Conservation (phyloP, 2,888 invertebrate species). For the Drosophila affinis region DNA sequence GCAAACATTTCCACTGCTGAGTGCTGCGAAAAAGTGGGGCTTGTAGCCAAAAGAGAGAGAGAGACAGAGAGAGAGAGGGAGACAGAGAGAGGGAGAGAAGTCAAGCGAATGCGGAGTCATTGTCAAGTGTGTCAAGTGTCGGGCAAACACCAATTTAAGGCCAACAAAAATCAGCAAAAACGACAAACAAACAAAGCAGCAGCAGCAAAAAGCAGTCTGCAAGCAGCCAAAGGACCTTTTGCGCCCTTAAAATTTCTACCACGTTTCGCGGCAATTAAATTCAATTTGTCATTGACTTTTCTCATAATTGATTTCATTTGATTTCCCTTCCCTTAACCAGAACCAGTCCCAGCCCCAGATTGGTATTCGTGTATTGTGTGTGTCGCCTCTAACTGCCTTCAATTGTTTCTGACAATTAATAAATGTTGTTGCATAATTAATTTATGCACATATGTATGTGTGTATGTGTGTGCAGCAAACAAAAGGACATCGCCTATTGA, state of each 20-base stretch:
- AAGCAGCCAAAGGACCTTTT: constrained; percentile 7
- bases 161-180: constrained; percentile 14
- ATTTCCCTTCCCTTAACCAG: constrained; percentile 33
- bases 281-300: constrained; percentile 72
- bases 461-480: constrained; percentile 51
- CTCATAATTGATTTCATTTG: constrained; percentile 73
- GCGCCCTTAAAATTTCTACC: constrained; percentile 25
- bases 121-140: constrained; percentile 59
- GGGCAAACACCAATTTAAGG: constrained; percentile 66
- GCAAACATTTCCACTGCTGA: constrained; percentile 67
- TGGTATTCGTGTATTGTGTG: constrained; percentile 43
- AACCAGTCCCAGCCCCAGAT: not conserved
- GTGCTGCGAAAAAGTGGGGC: constrained; percentile 54
- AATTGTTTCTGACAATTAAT: constrained; percentile 72
- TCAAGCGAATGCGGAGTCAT: constrained; percentile 62
- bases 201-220: constrained; percentile 33
- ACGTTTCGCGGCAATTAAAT: constrained; percentile 65
- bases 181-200: constrained; percentile 14
- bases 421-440: constrained; percentile 70
- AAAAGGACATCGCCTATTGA: constrained; percentile 51
- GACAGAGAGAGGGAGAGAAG: constrained; percentile 18
- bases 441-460: constrained; percentile 37
- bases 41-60: constrained; percentile 24
- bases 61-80: constrained; percentile 3
- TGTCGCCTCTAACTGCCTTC: constrained; percentile 52